Conservation (phyloP, 2,113 vertebrate genomes). For the Ciconia maguari region DNA sequence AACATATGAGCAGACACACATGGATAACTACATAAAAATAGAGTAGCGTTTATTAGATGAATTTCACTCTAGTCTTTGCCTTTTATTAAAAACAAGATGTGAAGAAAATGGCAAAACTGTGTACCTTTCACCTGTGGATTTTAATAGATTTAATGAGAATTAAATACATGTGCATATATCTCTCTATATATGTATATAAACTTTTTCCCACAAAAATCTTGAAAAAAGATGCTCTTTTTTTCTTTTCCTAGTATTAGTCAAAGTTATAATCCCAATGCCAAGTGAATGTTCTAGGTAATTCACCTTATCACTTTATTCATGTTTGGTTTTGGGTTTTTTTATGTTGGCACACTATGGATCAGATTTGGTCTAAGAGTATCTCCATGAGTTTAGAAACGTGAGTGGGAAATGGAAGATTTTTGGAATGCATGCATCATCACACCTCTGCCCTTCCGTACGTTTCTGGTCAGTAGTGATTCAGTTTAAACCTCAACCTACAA, state of each 20-base stretch:
- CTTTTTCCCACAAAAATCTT: not conserved
- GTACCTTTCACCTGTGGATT: not conserved
- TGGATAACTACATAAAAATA: not conserved
- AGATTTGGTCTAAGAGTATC: not conserved
- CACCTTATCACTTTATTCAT: not conserved
- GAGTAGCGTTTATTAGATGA: not conserved
- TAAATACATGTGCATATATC: not conserved
- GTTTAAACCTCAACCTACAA: not conserved
- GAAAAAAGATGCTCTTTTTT: not conserved
- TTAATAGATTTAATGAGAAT: not conserved
- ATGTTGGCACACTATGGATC: not conserved
- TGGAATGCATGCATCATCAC: not conserved
- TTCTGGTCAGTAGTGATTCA: not conserved
- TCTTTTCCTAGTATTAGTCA: not conserved
- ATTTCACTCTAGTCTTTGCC: not conserved
- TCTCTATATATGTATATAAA: not conserved
- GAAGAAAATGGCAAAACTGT: not conserved
- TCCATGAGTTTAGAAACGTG: not conserved
- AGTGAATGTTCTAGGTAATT: not conserved
- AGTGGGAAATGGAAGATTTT: not conserved
- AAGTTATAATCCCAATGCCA: not conserved
- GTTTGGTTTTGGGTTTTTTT: not conserved
- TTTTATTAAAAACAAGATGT: not conserved
- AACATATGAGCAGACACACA: not conserved
- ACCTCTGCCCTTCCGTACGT: not conserved